These are phyloP conservation scores for Sylvia borin DNA, from an alignment of 2,797 vertebrate genomes.

Conservation along the genomic window DNA sequence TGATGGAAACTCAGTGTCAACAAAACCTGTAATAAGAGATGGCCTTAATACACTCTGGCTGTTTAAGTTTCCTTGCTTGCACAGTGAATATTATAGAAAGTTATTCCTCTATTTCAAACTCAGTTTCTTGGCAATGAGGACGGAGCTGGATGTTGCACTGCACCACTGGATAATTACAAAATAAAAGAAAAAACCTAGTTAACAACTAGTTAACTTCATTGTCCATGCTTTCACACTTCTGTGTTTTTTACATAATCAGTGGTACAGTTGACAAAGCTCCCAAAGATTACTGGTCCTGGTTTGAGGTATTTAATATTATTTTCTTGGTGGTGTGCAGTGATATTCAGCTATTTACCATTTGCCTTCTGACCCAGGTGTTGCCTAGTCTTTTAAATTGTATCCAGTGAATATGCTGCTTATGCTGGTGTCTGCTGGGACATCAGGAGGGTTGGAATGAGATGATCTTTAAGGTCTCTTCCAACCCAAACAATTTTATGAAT, in stretches of 20 bases:
- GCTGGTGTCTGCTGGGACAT: accelerated
- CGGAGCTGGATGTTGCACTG: neutral
- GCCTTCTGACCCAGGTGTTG: neutral
- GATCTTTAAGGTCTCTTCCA: neutral
- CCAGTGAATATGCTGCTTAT: neutral
- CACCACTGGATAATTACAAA: neutral
- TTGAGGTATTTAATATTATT: neutral
- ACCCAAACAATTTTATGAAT: neutral
- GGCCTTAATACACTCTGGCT: neutral
- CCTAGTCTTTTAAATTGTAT: neutral
- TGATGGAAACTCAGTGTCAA: neutral
- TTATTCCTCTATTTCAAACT: neutral
- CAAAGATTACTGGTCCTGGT: neutral
- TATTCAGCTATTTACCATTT: neutral
- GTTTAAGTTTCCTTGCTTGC: neutral
- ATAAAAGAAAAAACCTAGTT: neutral
- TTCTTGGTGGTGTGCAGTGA: neutral
- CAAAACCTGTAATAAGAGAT: neutral
- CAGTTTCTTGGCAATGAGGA: neutral
- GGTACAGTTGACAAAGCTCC: neutral
- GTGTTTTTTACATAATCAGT: neutral
- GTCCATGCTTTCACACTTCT: neutral
- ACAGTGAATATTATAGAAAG: neutral
- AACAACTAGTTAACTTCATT: neutral
- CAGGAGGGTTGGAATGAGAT: neutral